Conservation (phyloP, 1,140 invertebrate genomes). For the Zaprionus kolodkinae region DNA sequence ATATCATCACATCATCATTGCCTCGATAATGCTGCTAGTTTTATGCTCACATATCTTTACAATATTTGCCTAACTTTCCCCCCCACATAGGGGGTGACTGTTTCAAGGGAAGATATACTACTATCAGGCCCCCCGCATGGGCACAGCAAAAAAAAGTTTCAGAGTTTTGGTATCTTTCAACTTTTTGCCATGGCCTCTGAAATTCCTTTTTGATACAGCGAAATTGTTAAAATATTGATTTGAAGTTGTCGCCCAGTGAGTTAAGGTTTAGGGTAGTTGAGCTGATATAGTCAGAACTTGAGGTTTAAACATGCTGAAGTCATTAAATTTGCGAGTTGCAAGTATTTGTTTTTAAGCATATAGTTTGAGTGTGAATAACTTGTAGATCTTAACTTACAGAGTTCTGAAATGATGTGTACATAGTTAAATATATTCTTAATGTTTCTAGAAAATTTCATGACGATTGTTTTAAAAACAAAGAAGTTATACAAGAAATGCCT, state of each 20-base stretch:
- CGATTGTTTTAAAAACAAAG: background rate
- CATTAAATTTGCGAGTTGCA: no score
- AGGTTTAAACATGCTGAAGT: background rate
- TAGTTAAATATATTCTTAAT: background rate
- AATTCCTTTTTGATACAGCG: constrained; percentile 64
- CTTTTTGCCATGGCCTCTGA: constrained; percentile 34
- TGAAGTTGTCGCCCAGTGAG: constrained; percentile 11
- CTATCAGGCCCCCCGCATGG: constrained; percentile 17
- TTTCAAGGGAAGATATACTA: constrained; percentile 6
- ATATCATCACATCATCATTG: constrained; percentile 82
- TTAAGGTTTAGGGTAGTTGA: constrained; percentile 1
- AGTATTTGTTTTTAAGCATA: no score
- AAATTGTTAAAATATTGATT: constrained; percentile 62
- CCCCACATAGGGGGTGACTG: background rate
- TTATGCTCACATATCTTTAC: constrained; percentile 72
- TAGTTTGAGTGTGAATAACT: no score
- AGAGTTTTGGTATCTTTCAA: constrained; percentile 31
- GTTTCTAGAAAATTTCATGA: no score
- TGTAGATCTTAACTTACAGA: no score
- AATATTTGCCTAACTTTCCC: constrained; percentile 45
- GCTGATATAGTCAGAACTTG: background rate
- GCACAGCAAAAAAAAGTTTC: background rate
- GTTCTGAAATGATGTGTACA: no score
- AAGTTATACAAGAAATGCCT: background rate
- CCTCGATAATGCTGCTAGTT: constrained; percentile 76